Evolutionary conservation across 2,797 vertebrate species (phyloP), one percentile per base, ranked within the genome.

Genomic region (Champsocephalus gunnari): DNA sequence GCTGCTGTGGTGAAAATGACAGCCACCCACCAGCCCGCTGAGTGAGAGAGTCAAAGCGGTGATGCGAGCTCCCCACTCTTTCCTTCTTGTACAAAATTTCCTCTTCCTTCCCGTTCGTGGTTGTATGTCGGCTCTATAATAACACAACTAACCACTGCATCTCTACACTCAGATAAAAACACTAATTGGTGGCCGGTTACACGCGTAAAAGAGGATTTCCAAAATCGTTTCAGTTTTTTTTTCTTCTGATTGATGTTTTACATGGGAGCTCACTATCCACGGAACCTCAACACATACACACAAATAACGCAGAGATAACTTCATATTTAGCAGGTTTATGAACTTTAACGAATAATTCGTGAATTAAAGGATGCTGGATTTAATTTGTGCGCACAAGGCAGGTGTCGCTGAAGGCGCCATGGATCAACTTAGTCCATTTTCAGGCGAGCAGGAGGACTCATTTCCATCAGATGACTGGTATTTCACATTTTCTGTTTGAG

Each of bases 21-120:
- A 89, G 85, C 89, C 93, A 92, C 93, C 93, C 94, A 88, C 67
- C 88, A 87, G 82, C 79, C 79, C 87, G 89, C 82, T 87, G 88
- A 92, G 93, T 91, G 93, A 93, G 89, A 93, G 93, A 94, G 91
- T 80, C 90, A 63, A 91, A 90, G 92, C 93, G 92, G 91, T 94
- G 93, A 94, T 94, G 93, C 93, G 92, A 93, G 94, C 91, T 94
- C 95, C 94, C 95, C 95, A 95, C 96, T 96, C 96, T 96, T 96
- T 96, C 96, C 96, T 96, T 95, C 94, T 96, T 90, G 93, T 95
- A 95, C 95, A 94, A 96, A 96, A 95, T 95, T 95, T 96, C 95
- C 96, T 96, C 95, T 97, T 96, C 96, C 96, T 96, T 96, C 96
- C 96, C 96, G 95, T 96, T 96, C 92, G 96, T 95, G 96, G 96